phyloP scores from a whole-genome alignment of 2,888 invertebrate genomes.

The Acronicta aceris region DNA sequence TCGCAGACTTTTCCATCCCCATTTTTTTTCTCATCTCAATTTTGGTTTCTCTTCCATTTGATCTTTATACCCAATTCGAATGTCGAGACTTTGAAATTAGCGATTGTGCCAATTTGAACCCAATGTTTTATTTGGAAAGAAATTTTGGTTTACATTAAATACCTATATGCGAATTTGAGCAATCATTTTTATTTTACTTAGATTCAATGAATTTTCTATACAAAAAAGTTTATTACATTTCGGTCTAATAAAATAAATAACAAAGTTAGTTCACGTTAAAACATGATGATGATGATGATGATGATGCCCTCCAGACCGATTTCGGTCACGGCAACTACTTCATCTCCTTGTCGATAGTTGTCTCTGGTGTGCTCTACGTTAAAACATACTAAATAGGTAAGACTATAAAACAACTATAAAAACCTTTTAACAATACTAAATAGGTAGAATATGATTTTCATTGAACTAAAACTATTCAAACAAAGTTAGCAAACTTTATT shows the following conservation, averaged over 20 bases:
- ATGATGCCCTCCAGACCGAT: no score
- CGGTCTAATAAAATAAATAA: no score
- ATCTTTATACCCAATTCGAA: slow-evolving; percentile 32
- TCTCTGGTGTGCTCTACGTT: no score
- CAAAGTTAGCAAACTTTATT: slow-evolving; percentile 17
- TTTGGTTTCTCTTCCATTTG: slow-evolving; percentile 40
- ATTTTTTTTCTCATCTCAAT: slow-evolving; percentile 24
- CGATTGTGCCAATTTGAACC: neutral
- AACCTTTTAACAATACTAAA: neutral
- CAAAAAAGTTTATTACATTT: neutral
- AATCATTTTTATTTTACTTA: neutral
- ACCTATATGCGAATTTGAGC: neutral
- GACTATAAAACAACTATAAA: no score
- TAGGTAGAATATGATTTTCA: no score
- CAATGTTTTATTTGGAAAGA: neutral
- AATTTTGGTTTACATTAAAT: neutral
- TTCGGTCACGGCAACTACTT: no score
- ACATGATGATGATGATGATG: no score
- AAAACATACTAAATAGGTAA: no score
- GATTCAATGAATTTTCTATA: neutral
- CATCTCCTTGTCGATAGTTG: no score
- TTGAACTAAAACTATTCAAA: slow-evolving; percentile 6
- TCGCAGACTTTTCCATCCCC: slow-evolving; percentile 29
- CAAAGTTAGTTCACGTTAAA: neutral
- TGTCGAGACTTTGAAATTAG: slow-evolving; percentile 6